These are phyloP conservation scores for Drosophila anomalipes DNA, from an alignment of 2,888 invertebrate genomes.

Conservation along the genomic window DNA sequence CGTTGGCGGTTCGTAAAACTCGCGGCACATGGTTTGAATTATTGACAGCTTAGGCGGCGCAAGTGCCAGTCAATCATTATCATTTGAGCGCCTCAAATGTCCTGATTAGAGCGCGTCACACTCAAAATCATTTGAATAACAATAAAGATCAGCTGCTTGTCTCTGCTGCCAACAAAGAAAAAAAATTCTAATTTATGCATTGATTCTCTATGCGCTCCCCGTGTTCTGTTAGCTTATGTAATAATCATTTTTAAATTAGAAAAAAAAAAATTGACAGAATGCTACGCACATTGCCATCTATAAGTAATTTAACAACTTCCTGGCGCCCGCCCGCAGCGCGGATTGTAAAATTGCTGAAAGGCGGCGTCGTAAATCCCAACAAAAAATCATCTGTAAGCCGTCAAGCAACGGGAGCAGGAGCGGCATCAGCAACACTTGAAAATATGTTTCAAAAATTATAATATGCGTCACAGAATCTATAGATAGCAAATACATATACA, in stretches of 20 bases:
- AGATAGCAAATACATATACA: slow-evolving; percentile 18
- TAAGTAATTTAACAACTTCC: slow-evolving; percentile 74
- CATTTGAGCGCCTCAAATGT: slow-evolving; percentile 46
- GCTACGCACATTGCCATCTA: slow-evolving; percentile 24
- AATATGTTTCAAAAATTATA: slow-evolving; percentile 75
- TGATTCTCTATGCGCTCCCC: slow-evolving; percentile 53
- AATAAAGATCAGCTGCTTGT: slow-evolving; percentile 75
- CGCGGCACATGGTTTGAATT: slow-evolving; percentile 75
- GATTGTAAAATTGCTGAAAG: slow-evolving; percentile 70
- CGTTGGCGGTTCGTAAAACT: slow-evolving; percentile 34
- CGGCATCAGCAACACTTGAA: slow-evolving; percentile 65
- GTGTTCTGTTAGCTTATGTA: slow-evolving; percentile 40
- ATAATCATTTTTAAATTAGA: slow-evolving; percentile 77
- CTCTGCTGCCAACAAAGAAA: slow-evolving; percentile 30
- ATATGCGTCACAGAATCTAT: slow-evolving; percentile 64
- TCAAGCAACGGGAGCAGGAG: slow-evolving; percentile 31
- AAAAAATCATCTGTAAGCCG: slow-evolving; percentile 72
- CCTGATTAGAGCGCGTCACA: slow-evolving; percentile 47
- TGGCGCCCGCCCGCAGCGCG: slow-evolving; percentile 65
- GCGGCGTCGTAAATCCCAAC: slow-evolving; percentile 52
- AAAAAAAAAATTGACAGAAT: slow-evolving; percentile 24
- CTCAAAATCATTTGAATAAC: slow-evolving; percentile 83
- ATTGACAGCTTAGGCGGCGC: slow-evolving; percentile 74
- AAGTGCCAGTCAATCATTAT: slow-evolving; percentile 74
- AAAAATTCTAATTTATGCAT: slow-evolving; percentile 76